These are phyloP conservation scores for Acanthis flammea DNA, from an alignment of 2,797 vertebrate species.

Conservation along the genomic window DNA sequence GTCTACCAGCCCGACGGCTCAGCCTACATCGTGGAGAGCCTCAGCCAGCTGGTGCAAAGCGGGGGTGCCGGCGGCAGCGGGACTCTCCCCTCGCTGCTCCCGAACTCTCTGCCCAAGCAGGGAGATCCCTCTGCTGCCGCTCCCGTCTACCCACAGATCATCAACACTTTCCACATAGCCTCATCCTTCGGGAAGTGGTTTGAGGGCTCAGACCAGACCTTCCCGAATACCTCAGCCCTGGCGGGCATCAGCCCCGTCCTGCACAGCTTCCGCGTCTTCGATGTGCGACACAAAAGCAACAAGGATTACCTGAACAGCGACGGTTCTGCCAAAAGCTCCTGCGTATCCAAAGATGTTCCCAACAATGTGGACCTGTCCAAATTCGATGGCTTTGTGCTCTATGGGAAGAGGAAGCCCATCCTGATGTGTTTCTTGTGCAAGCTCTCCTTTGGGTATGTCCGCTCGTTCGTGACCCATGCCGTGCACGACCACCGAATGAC, in stretches of 20 bases:
- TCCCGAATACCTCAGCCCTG: constrained; percentile 99
- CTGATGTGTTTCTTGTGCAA: constrained; percentile 99
- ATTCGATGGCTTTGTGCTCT: constrained; percentile 97
- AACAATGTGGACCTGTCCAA: constrained; percentile 99
- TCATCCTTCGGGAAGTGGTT: constrained; percentile 99
- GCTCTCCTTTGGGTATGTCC: constrained; percentile 97
- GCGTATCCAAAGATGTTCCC: constrained; percentile 99
- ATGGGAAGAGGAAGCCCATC: constrained; percentile 99
- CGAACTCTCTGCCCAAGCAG: constrained; percentile 88
- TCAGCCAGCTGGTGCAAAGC: constrained; percentile 96
- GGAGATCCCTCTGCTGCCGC: constrained; percentile 84
- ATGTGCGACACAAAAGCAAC: constrained; percentile 99
- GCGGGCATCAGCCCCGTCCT: constrained; percentile 98
- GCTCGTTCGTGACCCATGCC: constrained; percentile 97
- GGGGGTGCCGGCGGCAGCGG: constrained; percentile 76
- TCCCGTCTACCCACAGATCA: constrained; percentile 97
- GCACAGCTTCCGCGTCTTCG: constrained; percentile 99
- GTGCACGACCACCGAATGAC: constrained; percentile 99
- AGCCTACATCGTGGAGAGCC: constrained; percentile 98
- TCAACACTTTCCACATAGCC: constrained; percentile 99
- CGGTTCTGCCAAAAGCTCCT: constrained; percentile 99
- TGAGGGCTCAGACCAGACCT: constrained; percentile 95
- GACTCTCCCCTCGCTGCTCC: constrained; percentile 80
- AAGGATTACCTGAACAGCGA: constrained; percentile 99
- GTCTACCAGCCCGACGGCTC: constrained; percentile 99